phyloP scores from a whole-genome alignment of 64 coral and sea anemone species.

The Trachythela sp. region DNA sequence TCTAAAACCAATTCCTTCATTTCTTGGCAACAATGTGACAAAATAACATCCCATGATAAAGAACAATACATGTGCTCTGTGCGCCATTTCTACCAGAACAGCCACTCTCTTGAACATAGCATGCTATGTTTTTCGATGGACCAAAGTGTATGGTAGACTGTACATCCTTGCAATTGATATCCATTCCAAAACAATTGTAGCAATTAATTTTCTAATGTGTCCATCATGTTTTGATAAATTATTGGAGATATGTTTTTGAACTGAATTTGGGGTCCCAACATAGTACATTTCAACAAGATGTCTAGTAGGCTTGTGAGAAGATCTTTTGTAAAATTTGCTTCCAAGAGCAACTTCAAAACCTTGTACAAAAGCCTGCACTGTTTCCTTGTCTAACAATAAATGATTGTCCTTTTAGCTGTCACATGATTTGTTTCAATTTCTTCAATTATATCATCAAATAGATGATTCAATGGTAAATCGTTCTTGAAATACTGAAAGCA shows the following conservation, averaged over 20 bases:
- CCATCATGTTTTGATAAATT: not conserved
- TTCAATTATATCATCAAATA: not conserved
- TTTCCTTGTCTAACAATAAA: constrained; percentile 17
- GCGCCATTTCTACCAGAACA: not conserved
- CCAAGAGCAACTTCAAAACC: constrained; percentile 21
- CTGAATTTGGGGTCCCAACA: not conserved
- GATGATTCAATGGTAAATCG: not conserved
- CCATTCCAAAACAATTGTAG: constrained; percentile 1
- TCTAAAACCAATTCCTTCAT: constrained; percentile 18
- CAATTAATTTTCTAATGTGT: not conserved
- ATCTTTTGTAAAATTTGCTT: constrained; percentile 21
- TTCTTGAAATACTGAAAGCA: not conserved
- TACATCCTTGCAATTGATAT: not conserved
- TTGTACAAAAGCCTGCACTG: constrained; percentile 10
- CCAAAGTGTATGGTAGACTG: constrained; percentile 4
- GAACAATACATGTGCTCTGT: not conserved
- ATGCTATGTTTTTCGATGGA: not conserved
- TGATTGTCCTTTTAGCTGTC: not conserved
- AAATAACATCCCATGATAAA: not conserved
- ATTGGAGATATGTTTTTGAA: not conserved
- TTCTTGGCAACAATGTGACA: constrained; percentile 11
- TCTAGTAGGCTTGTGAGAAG: not conserved
- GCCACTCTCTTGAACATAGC: constrained; percentile 11
- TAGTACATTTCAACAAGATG: constrained; percentile 10
- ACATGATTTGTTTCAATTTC: not conserved